Evolutionary conservation across 2,797 vertebrate genomes (phyloP).

Genomic region (Crypturellus tataupa): DNA sequence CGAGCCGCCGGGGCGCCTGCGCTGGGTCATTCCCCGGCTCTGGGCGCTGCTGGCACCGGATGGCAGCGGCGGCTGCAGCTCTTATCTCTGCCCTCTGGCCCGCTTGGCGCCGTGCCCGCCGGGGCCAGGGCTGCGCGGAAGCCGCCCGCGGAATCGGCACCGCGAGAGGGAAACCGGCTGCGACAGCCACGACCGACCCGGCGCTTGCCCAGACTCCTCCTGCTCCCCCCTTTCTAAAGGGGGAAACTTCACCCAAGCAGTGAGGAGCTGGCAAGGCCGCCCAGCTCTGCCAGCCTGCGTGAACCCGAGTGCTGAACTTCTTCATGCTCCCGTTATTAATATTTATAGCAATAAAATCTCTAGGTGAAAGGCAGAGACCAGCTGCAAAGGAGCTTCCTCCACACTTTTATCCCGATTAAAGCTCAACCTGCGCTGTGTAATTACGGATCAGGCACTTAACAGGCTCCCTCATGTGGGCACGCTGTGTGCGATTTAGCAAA

Average conservation of each 20-base stretch:
- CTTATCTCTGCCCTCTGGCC: conserved; percentile 14
- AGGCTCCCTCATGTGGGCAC: neutral
- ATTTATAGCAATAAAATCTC: conserved; percentile 13
- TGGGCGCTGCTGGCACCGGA: neutral
- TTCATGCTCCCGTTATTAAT: neutral
- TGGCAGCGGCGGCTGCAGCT: neutral
- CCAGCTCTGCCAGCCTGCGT: neutral
- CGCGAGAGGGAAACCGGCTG: neutral
- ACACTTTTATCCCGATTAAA: conserved; percentile 58
- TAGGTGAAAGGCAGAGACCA: conserved; percentile 44
- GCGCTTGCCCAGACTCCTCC: neutral
- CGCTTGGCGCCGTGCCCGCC: neutral
- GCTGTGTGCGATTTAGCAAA: neutral
- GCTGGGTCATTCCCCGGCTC: neutral
- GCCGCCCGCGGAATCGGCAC: neutral
- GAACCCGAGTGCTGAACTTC: neutral
- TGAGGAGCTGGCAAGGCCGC: neutral
- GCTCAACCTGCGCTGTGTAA: conserved; percentile 29
- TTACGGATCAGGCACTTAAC: conserved; percentile 46
- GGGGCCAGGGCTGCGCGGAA: neutral
- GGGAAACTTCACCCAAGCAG: neutral
- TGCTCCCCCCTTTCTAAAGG: conserved; percentile 27
- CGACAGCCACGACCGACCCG: neutral
- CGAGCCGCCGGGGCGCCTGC: accelerated
- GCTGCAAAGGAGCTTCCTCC: conserved; percentile 57